Percentiles rank a stretch among this genome's conserved stretches.
These are phyloP conservation scores for Enteromius afrohamiltoni DNA, from an alignment of 2,797 vertebrate genomes.

Conservation along the genomic window DNA sequence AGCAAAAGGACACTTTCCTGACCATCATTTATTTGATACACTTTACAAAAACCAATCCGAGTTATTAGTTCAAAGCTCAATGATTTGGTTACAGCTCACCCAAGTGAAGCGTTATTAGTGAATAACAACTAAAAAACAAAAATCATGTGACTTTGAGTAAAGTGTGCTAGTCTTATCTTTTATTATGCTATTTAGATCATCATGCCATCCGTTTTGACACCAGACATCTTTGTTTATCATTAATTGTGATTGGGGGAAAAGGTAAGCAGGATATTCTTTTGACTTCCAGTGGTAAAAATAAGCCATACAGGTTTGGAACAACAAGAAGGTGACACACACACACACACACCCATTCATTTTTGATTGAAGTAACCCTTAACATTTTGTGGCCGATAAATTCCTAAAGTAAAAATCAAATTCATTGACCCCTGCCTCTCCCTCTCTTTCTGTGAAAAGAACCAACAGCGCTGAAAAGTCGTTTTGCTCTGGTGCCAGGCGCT, in stretches of 20 bases:
- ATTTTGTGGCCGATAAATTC: constrained; percentile 13
- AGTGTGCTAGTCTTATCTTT: background rate
- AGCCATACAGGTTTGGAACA: background rate
- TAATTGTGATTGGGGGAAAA: background rate
- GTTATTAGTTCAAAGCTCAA: background rate
- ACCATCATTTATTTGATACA: background rate
- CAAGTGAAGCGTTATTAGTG: background rate
- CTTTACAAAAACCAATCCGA: background rate
- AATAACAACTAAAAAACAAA: background rate
- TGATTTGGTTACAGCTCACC: background rate
- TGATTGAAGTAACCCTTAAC: background rate
- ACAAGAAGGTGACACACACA: background rate
- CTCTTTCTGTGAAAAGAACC: constrained; percentile 58
- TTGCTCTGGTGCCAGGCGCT: constrained; percentile 67
- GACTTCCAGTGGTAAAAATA: background rate
- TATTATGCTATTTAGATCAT: background rate
- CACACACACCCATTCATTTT: background rate
- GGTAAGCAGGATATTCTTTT: background rate
- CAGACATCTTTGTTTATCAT: background rate
- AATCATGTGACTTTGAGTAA: background rate
- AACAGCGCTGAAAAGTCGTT: constrained; percentile 66
- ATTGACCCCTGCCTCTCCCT: constrained; percentile 29
- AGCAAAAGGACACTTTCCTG: background rate
- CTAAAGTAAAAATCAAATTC: constrained; percentile 25
- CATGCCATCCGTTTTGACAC: background rate